Conservation (phyloP, 2,888 invertebrate species). For the Limnephilus marmoratus region DNA sequence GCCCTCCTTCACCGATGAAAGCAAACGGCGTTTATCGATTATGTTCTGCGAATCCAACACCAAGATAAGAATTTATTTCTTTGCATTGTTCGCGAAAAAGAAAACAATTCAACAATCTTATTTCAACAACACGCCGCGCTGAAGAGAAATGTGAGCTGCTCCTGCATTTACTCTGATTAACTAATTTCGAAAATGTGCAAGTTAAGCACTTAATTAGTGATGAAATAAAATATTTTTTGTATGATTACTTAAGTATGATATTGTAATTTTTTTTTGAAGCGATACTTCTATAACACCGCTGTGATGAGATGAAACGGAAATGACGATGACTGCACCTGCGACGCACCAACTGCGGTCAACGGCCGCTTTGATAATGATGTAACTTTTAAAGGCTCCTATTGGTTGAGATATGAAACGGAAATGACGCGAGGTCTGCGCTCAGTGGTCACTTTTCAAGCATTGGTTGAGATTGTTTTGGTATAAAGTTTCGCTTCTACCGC, state of each 20-base stretch:
- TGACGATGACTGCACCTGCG: too few species aligned
- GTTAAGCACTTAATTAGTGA: neutral
- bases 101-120: neutral
- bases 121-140: neutral
- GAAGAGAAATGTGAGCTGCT: neutral
- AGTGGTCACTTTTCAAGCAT: too few species aligned
- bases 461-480: too few species aligned
- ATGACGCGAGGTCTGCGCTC: too few species aligned
- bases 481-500: too few species aligned
- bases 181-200: neutral
- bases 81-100: neutral
- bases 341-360: too few species aligned
- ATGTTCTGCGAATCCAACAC: neutral
- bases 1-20: neutral
- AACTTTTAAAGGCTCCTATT: too few species aligned
- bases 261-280: too few species aligned
- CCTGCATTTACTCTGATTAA: neutral
- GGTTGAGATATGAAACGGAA: too few species aligned
- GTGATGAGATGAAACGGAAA: too few species aligned
- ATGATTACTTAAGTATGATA: neutral
- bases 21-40: neutral
- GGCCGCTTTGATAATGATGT: too few species aligned
- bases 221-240: neutral
- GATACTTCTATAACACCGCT: too few species aligned
- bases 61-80: neutral